Percentiles rank a stretch among this genome's conserved stretches.
Conservation (phyloP, 2,888 invertebrate species). For the Eugnorisma glareosa region DNA sequence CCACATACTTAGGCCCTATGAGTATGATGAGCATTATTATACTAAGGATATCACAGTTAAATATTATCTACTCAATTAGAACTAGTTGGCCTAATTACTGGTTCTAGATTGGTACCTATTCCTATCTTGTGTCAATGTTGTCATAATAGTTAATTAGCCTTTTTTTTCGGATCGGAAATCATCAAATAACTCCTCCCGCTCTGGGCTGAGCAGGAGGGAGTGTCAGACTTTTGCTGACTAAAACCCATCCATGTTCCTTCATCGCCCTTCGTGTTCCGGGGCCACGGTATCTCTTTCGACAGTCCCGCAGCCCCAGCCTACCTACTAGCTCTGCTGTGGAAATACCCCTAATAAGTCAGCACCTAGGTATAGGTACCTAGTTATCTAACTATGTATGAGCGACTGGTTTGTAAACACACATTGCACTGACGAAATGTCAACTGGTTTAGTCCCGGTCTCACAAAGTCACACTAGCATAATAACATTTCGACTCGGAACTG, state of each 20-base stretch:
- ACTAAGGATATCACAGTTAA: not conserved
- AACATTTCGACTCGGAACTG: not conserved
- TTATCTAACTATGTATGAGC: not conserved
- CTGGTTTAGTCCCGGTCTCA: not conserved
- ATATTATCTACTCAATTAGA: not conserved
- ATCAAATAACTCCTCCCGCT: too few species aligned
- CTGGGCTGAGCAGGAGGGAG: too few species aligned
- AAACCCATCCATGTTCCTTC: too few species aligned
- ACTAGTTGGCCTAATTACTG: not conserved
- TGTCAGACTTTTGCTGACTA: too few species aligned
- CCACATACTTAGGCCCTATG: too few species aligned
- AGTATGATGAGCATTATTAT: too few species aligned
- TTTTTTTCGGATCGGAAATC: too few species aligned
- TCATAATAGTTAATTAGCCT: not conserved
- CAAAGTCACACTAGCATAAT: too few species aligned
- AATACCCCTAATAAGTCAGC: constrained; percentile 1
- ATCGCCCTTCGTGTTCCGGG: too few species aligned
- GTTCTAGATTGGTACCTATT: not conserved
- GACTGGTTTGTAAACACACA: constrained; percentile 14
- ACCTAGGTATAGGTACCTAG: not conserved
- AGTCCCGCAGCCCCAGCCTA: too few species aligned
- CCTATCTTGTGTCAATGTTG: not conserved
- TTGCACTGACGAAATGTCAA: not conserved
- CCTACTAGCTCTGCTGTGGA: not conserved
- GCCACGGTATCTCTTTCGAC: too few species aligned